Base-by-base conservation (phyloP, 2,888 invertebrate genomes). In the Bombylius major region DNA sequence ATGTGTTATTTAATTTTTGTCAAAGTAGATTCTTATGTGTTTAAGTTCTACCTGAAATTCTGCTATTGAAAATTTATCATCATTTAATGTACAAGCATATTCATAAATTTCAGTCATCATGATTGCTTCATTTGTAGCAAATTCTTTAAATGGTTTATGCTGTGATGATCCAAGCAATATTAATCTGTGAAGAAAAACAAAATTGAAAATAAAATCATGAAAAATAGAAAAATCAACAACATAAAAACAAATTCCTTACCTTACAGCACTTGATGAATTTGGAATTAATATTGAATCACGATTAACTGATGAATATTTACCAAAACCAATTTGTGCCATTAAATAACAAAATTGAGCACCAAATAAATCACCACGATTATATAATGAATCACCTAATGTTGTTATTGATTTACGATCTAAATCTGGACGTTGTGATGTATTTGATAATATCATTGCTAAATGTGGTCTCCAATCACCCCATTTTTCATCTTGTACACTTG, bases 381-480 rank as follows among this genome's bases (percentile, higher is more conserved):
- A 72, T 13, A 89, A 75, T 1, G 84, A 83, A 71, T 88, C 88
- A 0, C 87, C 82, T 42, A 92, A 76, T 32, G 83, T 86, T 4
- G 86, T 84, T 58, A 87, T 83, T 8, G 87, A 85, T 67, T 85
- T 83, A 11, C 82, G 79, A 76, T 90, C 89, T 56, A 86, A 77
- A 63, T 90, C 90, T 2, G 88, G 84, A 59, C 82, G 80, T 61
- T 80, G 78, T 12, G 87, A 82, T 13, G 86, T 82, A 75, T 93
- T 93, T 59, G 96, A 87, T 54, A 98, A 79, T 65, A 99, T 84
- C 83, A 98, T 92, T 58, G 98, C 96, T 56, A 95, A 80, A 78
- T 99, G 98, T 32, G 95, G 91, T 59, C 94, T 81, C 98, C 98
- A 99, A 76, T 96, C 96, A 55, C 84, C 89, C 88, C 88, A 88